Conservation (phyloP, 92 coral and sea anemone species). For the Actinernus sp. region DNA sequence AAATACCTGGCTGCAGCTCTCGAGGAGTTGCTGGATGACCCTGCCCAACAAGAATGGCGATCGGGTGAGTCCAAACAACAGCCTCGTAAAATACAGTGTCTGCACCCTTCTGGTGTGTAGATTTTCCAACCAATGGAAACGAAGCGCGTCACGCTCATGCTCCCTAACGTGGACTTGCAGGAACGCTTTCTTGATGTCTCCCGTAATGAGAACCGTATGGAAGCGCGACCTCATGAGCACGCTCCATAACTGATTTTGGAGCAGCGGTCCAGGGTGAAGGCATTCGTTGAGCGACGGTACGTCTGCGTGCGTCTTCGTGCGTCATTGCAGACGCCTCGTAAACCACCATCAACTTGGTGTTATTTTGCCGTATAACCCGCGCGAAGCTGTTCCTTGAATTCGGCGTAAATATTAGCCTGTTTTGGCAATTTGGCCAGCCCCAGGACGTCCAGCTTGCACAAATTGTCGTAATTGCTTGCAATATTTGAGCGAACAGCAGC, state of each 20-base stretch:
- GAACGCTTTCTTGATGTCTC: constrained; percentile 52
- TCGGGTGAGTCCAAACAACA: constrained; percentile 43
- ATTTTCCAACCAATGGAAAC: constrained; percentile 55
- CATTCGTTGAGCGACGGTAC: constrained; percentile 44
- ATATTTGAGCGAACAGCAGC: no score
- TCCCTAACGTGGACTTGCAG: constrained; percentile 40
- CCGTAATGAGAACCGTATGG: constrained; percentile 32
- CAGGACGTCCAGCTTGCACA: no score
- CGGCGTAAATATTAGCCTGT: constrained; percentile 40
- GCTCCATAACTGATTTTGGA: constrained; percentile 52
- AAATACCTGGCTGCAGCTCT: constrained; percentile 14
- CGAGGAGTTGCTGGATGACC: constrained; percentile 19
- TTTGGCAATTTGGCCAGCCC: no score
- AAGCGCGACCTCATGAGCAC: constrained; percentile 26
- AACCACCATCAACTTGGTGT: no score
- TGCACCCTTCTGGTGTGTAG: constrained; percentile 5
- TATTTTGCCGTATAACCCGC: no score
- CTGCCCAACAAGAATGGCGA: constrained; percentile 52
- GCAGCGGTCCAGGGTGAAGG: constrained; percentile 54
- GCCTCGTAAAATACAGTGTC: constrained; percentile 43
- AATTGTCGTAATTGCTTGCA: no score
- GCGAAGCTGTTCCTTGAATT: constrained; percentile 58
- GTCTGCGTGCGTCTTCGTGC: no score
- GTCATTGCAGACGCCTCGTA: no score
- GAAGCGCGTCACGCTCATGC: constrained; percentile 38